Conservation (phyloP, 1,140 invertebrate species). For the Drosophila albomicans region DNA sequence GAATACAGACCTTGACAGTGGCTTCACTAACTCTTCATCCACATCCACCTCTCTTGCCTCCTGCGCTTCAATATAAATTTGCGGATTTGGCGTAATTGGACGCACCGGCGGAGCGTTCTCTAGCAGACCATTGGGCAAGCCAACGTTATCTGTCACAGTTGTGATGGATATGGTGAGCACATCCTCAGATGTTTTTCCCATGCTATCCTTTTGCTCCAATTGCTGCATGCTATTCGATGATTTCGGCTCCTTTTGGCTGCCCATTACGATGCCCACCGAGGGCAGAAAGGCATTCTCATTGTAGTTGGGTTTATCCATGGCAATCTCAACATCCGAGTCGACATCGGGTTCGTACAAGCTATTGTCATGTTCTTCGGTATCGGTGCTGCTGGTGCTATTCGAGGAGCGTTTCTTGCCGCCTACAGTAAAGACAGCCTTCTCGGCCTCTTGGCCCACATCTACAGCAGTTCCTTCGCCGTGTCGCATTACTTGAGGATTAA, state of each 20-base stretch:
- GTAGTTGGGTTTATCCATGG: constrained; percentile 62
- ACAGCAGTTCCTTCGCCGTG: constrained; percentile 49
- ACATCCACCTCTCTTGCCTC: constrained; percentile 46
- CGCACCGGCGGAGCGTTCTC: constrained; percentile 76
- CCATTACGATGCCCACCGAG: constrained; percentile 89
- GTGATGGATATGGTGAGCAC: constrained; percentile 85
- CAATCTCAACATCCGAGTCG: constrained; percentile 75
- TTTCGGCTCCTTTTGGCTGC: constrained; percentile 70
- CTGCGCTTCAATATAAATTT: constrained; percentile 86
- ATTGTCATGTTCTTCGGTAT: constrained; percentile 86
- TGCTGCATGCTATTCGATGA: constrained; percentile 56
- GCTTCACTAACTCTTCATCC: constrained; percentile 24
- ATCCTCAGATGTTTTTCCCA: constrained; percentile 84
- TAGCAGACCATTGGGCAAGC: constrained; percentile 85
- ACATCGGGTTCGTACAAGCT: constrained; percentile 86
- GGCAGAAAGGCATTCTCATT: constrained; percentile 87
- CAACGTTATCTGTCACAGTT: constrained; percentile 86
- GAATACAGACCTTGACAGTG: constrained; percentile 80
- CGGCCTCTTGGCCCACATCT: constrained; percentile 66
- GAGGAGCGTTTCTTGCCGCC: constrained; percentile 55
- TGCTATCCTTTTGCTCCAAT: constrained; percentile 84
- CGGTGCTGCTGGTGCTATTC: constrained; percentile 83
- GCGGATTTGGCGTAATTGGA: constrained; percentile 87
- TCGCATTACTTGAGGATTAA: constrained; percentile 75
- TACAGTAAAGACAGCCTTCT: constrained; percentile 67